Evolutionary conservation across 1,140 invertebrate genomes (phyloP).

Genomic region (Sitobion miscanthi): DNA sequence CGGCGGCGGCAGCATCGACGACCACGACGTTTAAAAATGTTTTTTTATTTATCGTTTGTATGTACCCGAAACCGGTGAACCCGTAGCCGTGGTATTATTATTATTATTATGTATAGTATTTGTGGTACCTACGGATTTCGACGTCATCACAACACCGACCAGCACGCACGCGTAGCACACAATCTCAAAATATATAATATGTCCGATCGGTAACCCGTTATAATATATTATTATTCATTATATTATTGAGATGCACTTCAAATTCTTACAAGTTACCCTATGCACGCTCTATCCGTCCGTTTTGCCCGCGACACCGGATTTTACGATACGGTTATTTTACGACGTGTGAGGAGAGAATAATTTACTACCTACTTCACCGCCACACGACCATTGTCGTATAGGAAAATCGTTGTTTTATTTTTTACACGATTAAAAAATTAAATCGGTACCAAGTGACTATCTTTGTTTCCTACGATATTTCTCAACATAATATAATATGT

Average conservation of each 20-base stretch:
- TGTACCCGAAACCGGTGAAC: background rate
- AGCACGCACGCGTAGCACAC: background rate
- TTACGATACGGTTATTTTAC: background rate
- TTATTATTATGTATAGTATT: background rate
- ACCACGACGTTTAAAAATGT: background rate
- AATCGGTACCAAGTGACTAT: background rate
- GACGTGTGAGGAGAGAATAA: slow-evolving; percentile 6
- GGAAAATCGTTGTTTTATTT: background rate
- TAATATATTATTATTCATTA: background rate
- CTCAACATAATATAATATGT: background rate
- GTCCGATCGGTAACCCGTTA: background rate
- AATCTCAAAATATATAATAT: background rate
- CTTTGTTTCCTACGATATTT: background rate
- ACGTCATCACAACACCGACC: background rate
- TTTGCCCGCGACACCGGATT: background rate
- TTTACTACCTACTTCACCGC: background rate
- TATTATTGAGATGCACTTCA: background rate
- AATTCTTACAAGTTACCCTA: background rate
- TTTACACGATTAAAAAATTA: background rate
- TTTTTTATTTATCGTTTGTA: slow-evolving; percentile 19
- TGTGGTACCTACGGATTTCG: background rate
- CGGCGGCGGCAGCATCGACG: background rate
- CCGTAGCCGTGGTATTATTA: background rate
- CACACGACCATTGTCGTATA: background rate
- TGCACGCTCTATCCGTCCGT: background rate